A percentile compares a stretch with the other conserved stretches of the same genome.
Conservation (phyloP, 2,113 vertebrate species). For the Stegostoma tigrinum region DNA sequence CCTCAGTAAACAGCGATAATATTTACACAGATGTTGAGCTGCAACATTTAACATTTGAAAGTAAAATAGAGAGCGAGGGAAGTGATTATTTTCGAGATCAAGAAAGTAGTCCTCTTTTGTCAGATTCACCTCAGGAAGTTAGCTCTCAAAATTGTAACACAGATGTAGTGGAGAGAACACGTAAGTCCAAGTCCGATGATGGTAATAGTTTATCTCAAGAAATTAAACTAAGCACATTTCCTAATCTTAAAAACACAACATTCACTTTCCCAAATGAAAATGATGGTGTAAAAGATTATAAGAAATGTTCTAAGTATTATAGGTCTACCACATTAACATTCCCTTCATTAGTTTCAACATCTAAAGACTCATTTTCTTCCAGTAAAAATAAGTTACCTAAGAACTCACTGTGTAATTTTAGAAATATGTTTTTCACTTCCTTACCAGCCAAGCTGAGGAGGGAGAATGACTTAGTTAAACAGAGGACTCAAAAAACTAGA, state of each 20-base stretch:
- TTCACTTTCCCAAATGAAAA: conserved; percentile 2
- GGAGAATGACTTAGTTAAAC: conserved; percentile 34
- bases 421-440: conserved; percentile 29
- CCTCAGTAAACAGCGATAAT: conserved; percentile 53
- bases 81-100: conserved; percentile 29
- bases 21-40: conserved; percentile 53
- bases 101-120: conserved; percentile 13
- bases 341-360: conserved; percentile 7
- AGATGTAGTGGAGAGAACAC: background rate
- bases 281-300: background rate
- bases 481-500: conserved; percentile 31
- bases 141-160: background rate
- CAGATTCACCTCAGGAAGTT: conserved; percentile 12
- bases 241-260: conserved; percentile 20
- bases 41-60: conserved; percentile 52
- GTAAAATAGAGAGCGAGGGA: conserved; percentile 30
- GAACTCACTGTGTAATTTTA: conserved; percentile 18
- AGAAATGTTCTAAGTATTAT: background rate
- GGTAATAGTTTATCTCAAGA: conserved; percentile 1
- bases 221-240: conserved; percentile 26
- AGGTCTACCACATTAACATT: conserved; percentile 4
- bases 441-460: conserved; percentile 38
- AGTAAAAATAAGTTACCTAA: conserved; percentile 29
- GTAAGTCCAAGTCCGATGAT: background rate
- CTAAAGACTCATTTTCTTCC: background rate